Evolutionary conservation across 2,113 vertebrate species (phyloP), one percentile per base, ranked within the genome.

Genomic region (Bombycilla garrulus): DNA sequence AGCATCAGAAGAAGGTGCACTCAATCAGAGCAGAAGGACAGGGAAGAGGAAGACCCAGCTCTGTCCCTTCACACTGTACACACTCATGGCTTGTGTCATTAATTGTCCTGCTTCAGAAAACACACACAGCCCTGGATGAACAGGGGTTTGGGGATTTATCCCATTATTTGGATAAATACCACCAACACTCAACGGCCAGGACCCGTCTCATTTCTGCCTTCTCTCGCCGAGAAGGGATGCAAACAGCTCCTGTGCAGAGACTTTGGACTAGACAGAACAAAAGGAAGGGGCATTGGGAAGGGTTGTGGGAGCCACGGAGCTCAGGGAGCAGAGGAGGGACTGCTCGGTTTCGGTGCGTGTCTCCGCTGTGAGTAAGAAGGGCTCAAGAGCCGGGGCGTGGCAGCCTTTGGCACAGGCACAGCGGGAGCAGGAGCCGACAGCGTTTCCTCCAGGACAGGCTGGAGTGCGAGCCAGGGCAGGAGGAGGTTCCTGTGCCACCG

Each of bases 401-500:
- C 76, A 92, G 92, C 79, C 33, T 15, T 56, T 12, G 17, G 86
- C 16, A 12, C 62, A 44, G 73, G 65, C 29, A 38, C 72, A 84
- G 51, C 29, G 4, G 47, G 38, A 18, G 4, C 56, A 24, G 73
- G 73, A 92, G 42, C 76, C 23, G 9, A 7, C 2, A 10, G n/a
- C 60, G 47, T 78, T 91, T 93, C 80, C 83, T 91, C 69, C 29
- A 22, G 90, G 84, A 81, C 8, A 20, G 51, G 84, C 72, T 71
- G 81, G 25, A 33, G 33, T 4, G 54, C 0, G 23, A 94, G 96
- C 77, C 84, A 87, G 72, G 60, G 44, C 92, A 94, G 78, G 79
- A 96, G 67, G 79, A 96, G 67, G 60, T 23, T 96, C 92, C 86
- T 90, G 86, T 74, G 92, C 74, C 86, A 84, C 86, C 2, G 33